Evolutionary conservation across 1,140 invertebrate species (phyloP), one percentile per base, ranked within the genome.

Genomic region (Archivesica marissinica): DNA sequence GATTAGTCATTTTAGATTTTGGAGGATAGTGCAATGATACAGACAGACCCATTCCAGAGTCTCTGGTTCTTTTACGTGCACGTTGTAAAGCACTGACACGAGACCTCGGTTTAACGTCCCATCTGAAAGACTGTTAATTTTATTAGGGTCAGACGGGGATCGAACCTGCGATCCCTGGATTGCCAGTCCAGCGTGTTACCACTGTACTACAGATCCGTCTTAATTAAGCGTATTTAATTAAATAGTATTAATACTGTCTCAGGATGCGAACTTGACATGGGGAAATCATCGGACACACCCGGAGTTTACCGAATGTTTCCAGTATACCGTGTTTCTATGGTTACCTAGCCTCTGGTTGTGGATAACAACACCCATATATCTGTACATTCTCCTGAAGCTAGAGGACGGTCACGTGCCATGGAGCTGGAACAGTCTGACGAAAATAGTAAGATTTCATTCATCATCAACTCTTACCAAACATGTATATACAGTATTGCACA

Each of bases 331-430:
- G 0, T 92, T 99, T 39, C 94, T 98, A 50, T 98, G 97, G 97
- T 93, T 96, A 50, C 97, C 98, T 0, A 98, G 97, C 94, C 94
- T 95, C 35, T 98, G 97, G 93, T 94, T 99, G n/a, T 7, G 15
- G 13, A 0, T 72, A 0, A 47, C 68, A 0, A 15, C 41, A 30
- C 68, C 68, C 0, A 3, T 72, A 3, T 72, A 72, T 30, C 33
- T 72, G 2, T 44, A 41, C 20, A 30, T 30, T 9, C 50, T 72
- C 13, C 41, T 33, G 6, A 15, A 25, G 35, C 9, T 30, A 13
- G 28, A 52, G 38, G 23, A 41, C 13, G 1, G 1, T 20, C 20
- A 30, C 0, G 20, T 7, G 9, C 68, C 33, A 30, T 47, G 41
- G 28, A 72, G 68, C 41, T 50, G 68, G 68, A 72, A 72, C 30